Evolutionary conservation across 1,140 invertebrate species (phyloP), one percentile per base, ranked within the genome.

Genomic region (Dinoponera quadriceps): DNA sequence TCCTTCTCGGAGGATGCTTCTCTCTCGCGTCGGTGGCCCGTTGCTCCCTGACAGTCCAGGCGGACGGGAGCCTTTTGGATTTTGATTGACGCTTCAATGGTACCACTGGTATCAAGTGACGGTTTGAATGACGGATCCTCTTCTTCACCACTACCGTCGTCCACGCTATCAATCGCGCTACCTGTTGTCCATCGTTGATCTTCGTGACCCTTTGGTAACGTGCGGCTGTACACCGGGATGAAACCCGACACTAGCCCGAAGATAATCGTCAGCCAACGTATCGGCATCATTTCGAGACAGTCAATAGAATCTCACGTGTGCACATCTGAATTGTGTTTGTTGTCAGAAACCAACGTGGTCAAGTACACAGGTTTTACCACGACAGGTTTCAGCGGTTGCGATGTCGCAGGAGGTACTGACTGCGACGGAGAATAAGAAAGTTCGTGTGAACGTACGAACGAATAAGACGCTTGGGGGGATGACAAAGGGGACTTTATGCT

Each of bases 361-460:
- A 22, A 27, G 3, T 20, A 75, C n/a, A n/a, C n/a, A n/a, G n/a
- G n/a, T n/a, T n/a, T n/a, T n/a, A n/a, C n/a, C n/a, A n/a, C n/a
- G n/a, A n/a, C 44, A n/a, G 25, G 29, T 16, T 29, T 0, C 11
- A 27, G 22, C 5, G 7, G 20, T 33, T 75, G 49, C 73, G 18
- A 57, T 62, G 82, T 72, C 86, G 55, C 75, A 83, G 51, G 16
- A 88, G 89, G 87, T 78, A 91, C 91, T 80, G 63, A 71, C 82
- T 69, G 38, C 27, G 25, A 54, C 65, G 84, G 68, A 85, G 38
- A 86, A 87, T 89, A 90, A 89, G 88, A 86, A 90, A 85, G 72
- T 84, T 69, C 82, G 82, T 85, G 83, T 86, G 87, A 91, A 91
- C 87, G 86, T 85, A 88, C 80, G 86, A 73, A 68, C 83, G 78